Evolutionary conservation across 2,888 invertebrate genomes (phyloP).

Genomic region (Lasioglossum lativentre): DNA sequence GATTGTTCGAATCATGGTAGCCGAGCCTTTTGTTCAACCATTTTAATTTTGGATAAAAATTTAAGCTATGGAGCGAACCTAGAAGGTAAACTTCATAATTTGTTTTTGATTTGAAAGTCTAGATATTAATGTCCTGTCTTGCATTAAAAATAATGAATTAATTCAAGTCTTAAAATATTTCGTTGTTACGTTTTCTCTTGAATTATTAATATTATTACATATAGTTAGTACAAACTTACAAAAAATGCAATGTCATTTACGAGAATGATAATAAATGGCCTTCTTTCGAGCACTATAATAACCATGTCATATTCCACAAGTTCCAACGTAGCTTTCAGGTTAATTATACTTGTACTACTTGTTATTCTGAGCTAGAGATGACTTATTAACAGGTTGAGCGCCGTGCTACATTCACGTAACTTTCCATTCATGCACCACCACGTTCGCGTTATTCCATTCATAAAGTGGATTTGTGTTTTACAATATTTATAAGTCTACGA

Average conservation of each 20-base stretch:
- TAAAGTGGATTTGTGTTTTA: neutral
- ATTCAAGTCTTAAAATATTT: neutral
- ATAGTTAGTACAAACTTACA: too few relatives aligned
- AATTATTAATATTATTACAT: neutral
- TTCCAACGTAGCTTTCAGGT: neutral
- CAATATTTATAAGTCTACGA: neutral
- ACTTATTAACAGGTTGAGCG: neutral
- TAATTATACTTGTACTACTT: slow-evolving; percentile 7
- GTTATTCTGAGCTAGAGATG: neutral
- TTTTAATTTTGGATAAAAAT: neutral
- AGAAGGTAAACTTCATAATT: neutral
- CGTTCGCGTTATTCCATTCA: neutral
- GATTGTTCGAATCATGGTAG: neutral
- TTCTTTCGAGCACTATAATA: neutral
- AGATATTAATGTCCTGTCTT: neutral
- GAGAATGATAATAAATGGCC: neutral
- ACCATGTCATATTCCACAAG: neutral
- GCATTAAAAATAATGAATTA: neutral
- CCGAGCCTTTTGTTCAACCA: neutral
- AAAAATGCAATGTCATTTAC: neutral
- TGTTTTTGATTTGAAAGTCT: neutral
- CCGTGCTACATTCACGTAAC: neutral
- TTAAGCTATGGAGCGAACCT: neutral
- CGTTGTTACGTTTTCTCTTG: neutral
- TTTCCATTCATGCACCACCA: neutral